Conservation (phyloP, 2,888 invertebrate species). For the Acleris sparsana region DNA sequence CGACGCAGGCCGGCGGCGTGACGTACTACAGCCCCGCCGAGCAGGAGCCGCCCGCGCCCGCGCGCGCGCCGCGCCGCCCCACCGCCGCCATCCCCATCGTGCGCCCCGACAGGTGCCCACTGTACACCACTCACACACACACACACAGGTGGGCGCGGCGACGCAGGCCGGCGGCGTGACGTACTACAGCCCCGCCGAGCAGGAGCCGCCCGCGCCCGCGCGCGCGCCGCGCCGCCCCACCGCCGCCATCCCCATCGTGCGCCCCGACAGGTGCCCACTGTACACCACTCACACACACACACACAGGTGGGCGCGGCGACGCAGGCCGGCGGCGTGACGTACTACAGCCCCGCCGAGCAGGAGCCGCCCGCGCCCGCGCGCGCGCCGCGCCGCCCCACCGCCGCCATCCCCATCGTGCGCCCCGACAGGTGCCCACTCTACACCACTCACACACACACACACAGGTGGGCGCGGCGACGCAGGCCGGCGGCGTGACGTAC, state of each 20-base stretch:
- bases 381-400: slow-evolving; percentile 88
- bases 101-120: slow-evolving; percentile 61
- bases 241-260: slow-evolving; percentile 92
- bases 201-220: slow-evolving; percentile 74
- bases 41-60: slow-evolving; percentile 79
- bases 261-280: slow-evolving; percentile 55
- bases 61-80: slow-evolving; percentile 86
- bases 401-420: slow-evolving; percentile 92
- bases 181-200: slow-evolving; percentile 91
- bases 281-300: not conserved
- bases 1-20: slow-evolving; percentile 85
- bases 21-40: slow-evolving; percentile 92
- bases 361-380: slow-evolving; percentile 71
- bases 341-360: slow-evolving; percentile 91
- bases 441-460: not conserved
- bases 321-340: slow-evolving; percentile 87
- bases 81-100: slow-evolving; percentile 94
- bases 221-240: slow-evolving; percentile 88
- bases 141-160: slow-evolving; percentile 56
- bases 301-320: slow-evolving; percentile 63
- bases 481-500: slow-evolving; percentile 88
- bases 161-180: slow-evolving; percentile 87
- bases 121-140: not conserved
- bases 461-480: slow-evolving; percentile 57
- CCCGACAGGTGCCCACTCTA: slow-evolving; percentile 47